Base-by-base conservation (phyloP, 53 echinoderm and acorn worm genomes). In the Henricia sp. region DNA sequence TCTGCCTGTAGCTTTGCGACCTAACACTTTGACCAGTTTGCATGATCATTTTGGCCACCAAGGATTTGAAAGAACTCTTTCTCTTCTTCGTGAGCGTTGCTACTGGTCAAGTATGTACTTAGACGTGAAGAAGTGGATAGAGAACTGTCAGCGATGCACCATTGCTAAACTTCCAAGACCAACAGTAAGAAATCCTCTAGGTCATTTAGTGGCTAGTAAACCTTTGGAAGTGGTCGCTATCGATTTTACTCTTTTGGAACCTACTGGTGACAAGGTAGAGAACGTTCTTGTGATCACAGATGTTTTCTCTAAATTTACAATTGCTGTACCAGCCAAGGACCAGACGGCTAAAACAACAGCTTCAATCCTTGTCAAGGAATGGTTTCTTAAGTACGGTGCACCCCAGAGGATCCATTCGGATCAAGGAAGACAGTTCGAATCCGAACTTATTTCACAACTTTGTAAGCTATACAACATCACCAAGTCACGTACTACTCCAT, bases 341-440 rank as follows among this genome's bases (percentile, higher is more conserved):
- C n/a, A n/a, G n/a, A n/a, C n/a, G n/a, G n/a, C n/a, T n/a, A n/a
- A n/a, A n/a, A n/a, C n/a, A n/a, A n/a, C n/a, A n/a, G n/a, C n/a
- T 13, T 35, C 36, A 20, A 35, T 34, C 34, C 36, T 59, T 21
- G 59, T 60, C 3, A 36, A 57, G 9, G 24, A 39, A 9, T 37
- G 24, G 37, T 60, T 39, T 78, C n/a, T 62, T 12, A 59, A 63
- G 24, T 78, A n/a, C n/a, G n/a, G n/a, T n/a, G n/a, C n/a, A n/a
- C n/a, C n/a, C n/a, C n/a, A n/a, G n/a, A n/a, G n/a, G 25, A 26
- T 67, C 1, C 82, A 68, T 32, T 48, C 65, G 17, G 83, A 83
- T 62, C 82, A 82, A 82, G 67, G 38, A 9, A 12, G 67, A 34
- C 32, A 32, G 12, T 66, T 66, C 36, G 67, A 66, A 30, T 66